Base-by-base conservation (phyloP, 2,797 vertebrate genomes). In the Adelosebastes latens region DNA sequence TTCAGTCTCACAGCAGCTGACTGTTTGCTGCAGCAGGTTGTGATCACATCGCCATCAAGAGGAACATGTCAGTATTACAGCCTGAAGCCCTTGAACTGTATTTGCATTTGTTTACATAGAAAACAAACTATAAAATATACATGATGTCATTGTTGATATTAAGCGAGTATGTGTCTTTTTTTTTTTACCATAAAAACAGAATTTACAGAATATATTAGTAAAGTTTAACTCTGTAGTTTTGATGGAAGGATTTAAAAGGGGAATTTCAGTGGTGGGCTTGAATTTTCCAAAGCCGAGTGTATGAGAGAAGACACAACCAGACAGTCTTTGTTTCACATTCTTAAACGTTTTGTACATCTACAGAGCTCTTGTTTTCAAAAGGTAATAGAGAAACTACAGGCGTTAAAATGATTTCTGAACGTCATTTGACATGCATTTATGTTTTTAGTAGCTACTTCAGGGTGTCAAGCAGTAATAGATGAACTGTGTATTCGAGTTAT, bases 1-100 rank as follows among this genome's bases (percentile, higher is more conserved):
- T 25, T 75, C 31, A n/a, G 39, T 10, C 5, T 49, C 42, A 52
- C 49, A 46, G 10, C 2, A 42, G 10, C 1, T 22, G 68, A 42
- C 52, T 24, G 49, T 9, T 55, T 11, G 10, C 4, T 4, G 2
- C 25, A 16, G 9, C 16, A 27, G 79, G 75, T 16, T 53, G 39
- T 22, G 49, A 53, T 20, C 1, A 81, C 24, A 5, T 22, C 65
- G 55, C 82, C 86, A 53, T 11, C 82, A 2, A 75, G 80, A 68
- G 82, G 73, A 60, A 10, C 0, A 3, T 3, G 2, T 22, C 4
- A 6, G 42, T 20, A 53, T 59, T 68, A 71, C 79, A 77, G 31
- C 34, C 7, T 24, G 39, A 7, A 42, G 4, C 34, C 46, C 16
- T 5, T 20, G 6, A 63, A 13, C 46, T 16, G 10, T 0, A 68